Evolutionary conservation across 2,113 vertebrate genomes (phyloP).

Genomic region (Chloropsis hardwickii): DNA sequence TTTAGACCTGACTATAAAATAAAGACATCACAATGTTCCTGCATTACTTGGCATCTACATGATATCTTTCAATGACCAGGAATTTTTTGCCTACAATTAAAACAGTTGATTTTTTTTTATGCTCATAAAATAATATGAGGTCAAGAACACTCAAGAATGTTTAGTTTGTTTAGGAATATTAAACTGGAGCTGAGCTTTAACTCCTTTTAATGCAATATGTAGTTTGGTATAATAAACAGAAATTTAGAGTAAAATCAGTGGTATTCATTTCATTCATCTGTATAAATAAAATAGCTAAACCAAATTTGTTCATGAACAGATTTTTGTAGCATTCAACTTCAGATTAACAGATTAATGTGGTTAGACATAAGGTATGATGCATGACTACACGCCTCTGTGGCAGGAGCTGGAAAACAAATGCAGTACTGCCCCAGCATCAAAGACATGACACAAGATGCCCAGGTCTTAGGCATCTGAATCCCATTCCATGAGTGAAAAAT

Average conservation of each 20-base stretch:
- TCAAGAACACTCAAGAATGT: background rate
- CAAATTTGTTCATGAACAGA: background rate
- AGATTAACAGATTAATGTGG: background rate
- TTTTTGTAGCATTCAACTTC: background rate
- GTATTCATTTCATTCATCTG: background rate
- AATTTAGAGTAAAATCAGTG: background rate
- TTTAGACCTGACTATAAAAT: background rate
- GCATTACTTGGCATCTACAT: background rate
- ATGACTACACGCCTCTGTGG: background rate
- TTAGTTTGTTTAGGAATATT: background rate
- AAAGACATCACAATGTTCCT: background rate
- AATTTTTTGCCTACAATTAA: background rate
- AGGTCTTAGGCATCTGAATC: background rate
- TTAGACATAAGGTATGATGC: background rate
- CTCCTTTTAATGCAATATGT: background rate
- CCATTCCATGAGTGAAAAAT: background rate
- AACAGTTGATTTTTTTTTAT: background rate
- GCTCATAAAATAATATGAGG: background rate
- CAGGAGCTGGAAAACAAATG: background rate
- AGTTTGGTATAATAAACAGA: background rate
- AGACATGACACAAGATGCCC: background rate
- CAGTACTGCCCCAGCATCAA: background rate
- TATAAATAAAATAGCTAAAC: background rate
- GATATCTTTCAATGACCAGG: background rate
- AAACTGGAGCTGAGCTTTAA: background rate